Evolutionary conservation across 1,140 invertebrate species (phyloP).

Genomic region (Cardiocondyla obscurior): DNA sequence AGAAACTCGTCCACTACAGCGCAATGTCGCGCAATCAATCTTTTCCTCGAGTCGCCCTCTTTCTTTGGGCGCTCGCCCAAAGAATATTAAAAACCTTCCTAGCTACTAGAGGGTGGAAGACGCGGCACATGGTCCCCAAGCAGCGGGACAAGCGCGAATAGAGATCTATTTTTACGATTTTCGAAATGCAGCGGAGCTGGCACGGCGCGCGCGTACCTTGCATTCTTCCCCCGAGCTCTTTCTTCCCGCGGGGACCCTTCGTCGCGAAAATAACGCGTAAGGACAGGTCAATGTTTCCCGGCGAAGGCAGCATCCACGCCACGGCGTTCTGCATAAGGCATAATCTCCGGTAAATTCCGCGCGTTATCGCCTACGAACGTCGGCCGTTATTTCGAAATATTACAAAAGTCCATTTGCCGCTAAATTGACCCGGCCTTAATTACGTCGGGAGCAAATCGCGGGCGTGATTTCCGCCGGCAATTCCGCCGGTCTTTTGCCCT

Average conservation of each 20-base stretch:
- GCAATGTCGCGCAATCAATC: slow-evolving; percentile 28
- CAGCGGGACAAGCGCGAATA: not conserved
- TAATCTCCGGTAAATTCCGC: not conserved
- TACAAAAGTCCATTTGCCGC: not conserved
- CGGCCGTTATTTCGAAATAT: not conserved
- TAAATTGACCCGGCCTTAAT: not conserved
- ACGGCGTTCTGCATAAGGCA: not conserved
- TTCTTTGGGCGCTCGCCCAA: slow-evolving; percentile 15
- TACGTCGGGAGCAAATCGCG: not conserved
- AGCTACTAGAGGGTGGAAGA: not conserved
- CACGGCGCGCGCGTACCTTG: not conserved
- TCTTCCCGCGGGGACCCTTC: not conserved
- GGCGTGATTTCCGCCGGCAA: not conserved
- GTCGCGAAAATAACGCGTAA: slow-evolving; percentile 6
- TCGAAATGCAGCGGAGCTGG: slow-evolving; percentile 26
- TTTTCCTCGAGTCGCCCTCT: not conserved
- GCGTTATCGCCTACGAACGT: not conserved
- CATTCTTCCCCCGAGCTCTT: not conserved
- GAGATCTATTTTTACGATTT: slow-evolving; percentile 57
- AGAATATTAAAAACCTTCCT: slow-evolving; percentile 50
- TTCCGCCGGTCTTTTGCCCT: not conserved
- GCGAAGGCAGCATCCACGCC: not conserved
- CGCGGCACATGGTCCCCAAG: not conserved
- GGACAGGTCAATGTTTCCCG: not conserved
- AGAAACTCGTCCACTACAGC: slow-evolving; percentile 4